Percentiles rank a stretch among this genome's conserved stretches.
Evolutionary conservation across 2,888 invertebrate species (phyloP).

Genomic region (Iselma pallidipennis): DNA sequence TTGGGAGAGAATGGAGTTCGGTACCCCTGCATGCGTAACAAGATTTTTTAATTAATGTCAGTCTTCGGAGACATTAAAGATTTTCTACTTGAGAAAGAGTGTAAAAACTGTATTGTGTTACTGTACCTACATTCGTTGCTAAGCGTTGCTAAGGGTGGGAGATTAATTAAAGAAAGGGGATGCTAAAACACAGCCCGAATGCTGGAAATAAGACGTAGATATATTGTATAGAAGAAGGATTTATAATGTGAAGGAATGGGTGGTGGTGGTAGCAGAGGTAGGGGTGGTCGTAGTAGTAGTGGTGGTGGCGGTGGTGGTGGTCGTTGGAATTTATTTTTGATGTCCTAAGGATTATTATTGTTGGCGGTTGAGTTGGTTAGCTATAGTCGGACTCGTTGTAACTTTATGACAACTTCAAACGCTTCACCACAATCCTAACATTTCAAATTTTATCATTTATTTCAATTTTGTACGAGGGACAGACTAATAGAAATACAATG

Average conservation of each 20-base stretch:
- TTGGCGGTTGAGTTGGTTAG: conserved; percentile 18
- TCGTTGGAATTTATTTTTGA: conserved; percentile 53
- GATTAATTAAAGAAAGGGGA: conserved; percentile 58
- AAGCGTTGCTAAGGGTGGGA: conserved; percentile 54
- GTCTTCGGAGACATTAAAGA: conserved; percentile 53
- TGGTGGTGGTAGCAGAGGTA: conserved; percentile 4
- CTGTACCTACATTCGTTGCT: conserved; percentile 56
- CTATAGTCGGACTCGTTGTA: background rate
- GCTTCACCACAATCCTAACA: background rate
- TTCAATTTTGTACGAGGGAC: background rate
- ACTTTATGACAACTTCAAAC: background rate
- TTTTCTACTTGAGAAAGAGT: conserved; percentile 48
- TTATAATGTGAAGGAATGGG: conserved; percentile 54
- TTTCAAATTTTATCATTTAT: too few relatives aligned
- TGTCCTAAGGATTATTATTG: conserved; percentile 50
- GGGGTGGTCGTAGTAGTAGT: background rate
- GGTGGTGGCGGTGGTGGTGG: background rate
- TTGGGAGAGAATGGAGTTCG: conserved; percentile 10
- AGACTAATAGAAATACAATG: background rate
- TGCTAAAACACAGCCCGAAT: conserved; percentile 55
- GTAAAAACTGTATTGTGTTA: conserved; percentile 56
- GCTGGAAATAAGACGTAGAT: conserved; percentile 56
- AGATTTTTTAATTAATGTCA: conserved; percentile 57
- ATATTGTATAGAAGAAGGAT: conserved; percentile 57
- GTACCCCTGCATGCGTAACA: conserved; percentile 52